These are phyloP conservation scores for Operophtera brumata DNA, from an alignment of 2,888 invertebrate genomes.

Conservation along the genomic window DNA sequence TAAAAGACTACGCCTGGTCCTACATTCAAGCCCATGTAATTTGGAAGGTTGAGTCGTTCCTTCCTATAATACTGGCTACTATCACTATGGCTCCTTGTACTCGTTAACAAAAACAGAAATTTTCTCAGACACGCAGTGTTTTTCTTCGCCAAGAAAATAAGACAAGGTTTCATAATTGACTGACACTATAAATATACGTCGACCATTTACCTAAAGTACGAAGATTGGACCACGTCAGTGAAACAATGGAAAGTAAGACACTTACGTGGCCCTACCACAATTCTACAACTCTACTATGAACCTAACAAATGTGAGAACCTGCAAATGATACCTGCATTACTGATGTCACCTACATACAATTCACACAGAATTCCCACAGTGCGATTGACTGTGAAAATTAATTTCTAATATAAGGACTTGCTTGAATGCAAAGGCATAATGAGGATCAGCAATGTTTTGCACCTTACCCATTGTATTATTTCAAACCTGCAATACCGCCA, in stretches of 20 bases:
- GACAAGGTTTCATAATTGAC: background rate
- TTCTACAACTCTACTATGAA: background rate
- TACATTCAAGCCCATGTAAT: no score
- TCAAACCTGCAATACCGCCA: no score
- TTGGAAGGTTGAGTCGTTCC: no score
- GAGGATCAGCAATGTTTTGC: no score
- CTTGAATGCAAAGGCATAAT: no score
- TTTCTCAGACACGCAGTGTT: no score
- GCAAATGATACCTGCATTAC: slow-evolving; percentile 6
- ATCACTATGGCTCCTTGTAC: no score
- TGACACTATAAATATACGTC: background rate
- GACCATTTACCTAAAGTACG: background rate
- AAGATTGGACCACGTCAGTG: background rate
- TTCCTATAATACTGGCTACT: no score
- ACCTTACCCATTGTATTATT: no score
- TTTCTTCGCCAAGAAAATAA: background rate
- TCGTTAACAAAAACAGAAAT: no score
- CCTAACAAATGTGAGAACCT: slow-evolving; percentile 12
- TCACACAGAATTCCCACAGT: background rate
- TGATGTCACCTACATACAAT: background rate
- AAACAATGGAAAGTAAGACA: background rate
- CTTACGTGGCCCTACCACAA: slow-evolving; percentile 14
- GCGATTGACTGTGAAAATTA: background rate
- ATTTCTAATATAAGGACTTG: no score
- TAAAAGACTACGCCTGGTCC: no score